phyloP scores from a whole-genome alignment of 2,113 vertebrate species.

The Condylura cristata region DNA sequence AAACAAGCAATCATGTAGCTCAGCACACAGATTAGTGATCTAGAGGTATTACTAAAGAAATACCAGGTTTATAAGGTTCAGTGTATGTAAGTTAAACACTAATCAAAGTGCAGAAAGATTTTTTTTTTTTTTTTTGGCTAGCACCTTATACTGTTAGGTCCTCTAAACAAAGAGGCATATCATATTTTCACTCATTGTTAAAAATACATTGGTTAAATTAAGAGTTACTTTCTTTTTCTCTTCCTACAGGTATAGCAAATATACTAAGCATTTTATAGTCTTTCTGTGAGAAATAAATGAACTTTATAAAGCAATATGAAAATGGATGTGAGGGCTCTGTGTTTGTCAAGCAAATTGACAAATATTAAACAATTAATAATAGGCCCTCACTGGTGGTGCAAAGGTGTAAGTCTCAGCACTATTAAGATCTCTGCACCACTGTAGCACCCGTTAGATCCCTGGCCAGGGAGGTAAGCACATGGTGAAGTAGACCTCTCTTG shows the following conservation, averaged over 20 bases:
- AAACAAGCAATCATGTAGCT: not conserved
- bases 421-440: too few species aligned
- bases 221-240: too few species aligned
- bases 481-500: too few species aligned
- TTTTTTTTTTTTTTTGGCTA: not conserved
- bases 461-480: too few species aligned
- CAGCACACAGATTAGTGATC: not conserved
- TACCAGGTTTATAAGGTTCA: not conserved
- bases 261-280: not conserved
- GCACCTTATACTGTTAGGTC: not conserved
- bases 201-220: too few species aligned
- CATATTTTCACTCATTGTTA: not conserved
- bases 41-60: not conserved
- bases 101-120: not conserved
- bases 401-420: too few species aligned
- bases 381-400: too few species aligned
- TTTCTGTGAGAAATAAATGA: slow-evolving; percentile 4
- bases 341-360: not conserved
- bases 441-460: too few species aligned
- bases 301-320: not conserved
- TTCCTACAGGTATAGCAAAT: not conserved
- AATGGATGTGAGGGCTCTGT: not conserved
- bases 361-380: slow-evolving; percentile 30
- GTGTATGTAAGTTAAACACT: not conserved
- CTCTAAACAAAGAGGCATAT: not conserved